Evolutionary conservation across 2,797 vertebrate genomes (phyloP).

Genomic region (Craterocephalus amniculus): DNA sequence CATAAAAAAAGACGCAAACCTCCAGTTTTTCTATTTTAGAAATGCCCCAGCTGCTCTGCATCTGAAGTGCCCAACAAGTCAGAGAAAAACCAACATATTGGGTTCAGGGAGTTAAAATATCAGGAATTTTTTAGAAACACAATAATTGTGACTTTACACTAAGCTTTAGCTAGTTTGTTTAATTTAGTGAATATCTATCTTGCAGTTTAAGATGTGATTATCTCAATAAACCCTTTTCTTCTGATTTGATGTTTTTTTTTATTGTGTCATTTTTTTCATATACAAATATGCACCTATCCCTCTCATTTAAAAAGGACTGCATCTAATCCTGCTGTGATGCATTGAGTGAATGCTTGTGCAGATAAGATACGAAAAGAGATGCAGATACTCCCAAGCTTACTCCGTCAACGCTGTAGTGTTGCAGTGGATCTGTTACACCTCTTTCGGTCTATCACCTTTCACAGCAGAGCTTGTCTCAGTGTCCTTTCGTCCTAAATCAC

Average conservation of each 20-base stretch:
- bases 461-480: conserved; percentile 67
- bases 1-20: neutral
- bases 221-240: neutral
- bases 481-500: conserved; percentile 78
- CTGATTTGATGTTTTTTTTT: neutral
- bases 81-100: neutral
- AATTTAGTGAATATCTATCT: no score
- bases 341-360: conserved; percentile 49
- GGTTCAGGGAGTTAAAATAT: neutral
- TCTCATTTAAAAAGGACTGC: conserved; percentile 43
- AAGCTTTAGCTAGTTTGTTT: neutral
- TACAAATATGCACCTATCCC: conserved; percentile 33
- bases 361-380: conserved; percentile 66
- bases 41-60: neutral
- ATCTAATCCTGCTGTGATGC: conserved; percentile 33
- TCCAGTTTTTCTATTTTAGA: neutral
- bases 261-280: neutral
- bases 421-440: conserved; percentile 61
- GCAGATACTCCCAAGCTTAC: conserved; percentile 49
- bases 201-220: neutral
- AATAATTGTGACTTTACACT: neutral
- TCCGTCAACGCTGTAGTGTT: conserved; percentile 31
- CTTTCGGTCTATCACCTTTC: conserved; percentile 72
- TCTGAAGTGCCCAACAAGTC: neutral
- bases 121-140: neutral